These are phyloP conservation scores for Gambusia yucatana DNA, from an alignment of 2,797 vertebrate species.

Conservation along the genomic window DNA sequence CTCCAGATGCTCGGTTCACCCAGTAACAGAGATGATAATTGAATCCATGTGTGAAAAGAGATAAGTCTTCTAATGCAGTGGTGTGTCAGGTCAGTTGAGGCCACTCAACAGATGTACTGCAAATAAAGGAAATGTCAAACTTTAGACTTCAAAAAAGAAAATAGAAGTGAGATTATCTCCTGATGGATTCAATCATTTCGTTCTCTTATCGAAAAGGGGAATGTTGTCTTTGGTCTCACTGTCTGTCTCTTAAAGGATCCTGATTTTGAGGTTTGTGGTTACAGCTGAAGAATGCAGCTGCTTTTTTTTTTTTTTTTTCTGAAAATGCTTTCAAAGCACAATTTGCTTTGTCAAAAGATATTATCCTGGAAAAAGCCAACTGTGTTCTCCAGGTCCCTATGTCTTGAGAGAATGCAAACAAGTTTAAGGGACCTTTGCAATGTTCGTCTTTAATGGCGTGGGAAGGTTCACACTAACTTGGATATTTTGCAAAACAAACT, in stretches of 20 bases:
- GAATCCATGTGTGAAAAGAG: slow-evolving; percentile 63
- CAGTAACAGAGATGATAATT: slow-evolving; percentile 56
- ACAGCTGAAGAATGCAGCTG: slow-evolving; percentile 65
- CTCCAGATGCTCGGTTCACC: slow-evolving; percentile 41
- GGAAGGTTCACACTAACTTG: slow-evolving; percentile 15
- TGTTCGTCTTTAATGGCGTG: slow-evolving; percentile 50
- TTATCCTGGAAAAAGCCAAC: slow-evolving; percentile 43
- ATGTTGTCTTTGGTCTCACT: slow-evolving; percentile 55
- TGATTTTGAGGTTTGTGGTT: slow-evolving; percentile 51
- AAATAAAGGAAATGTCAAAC: slow-evolving; percentile 69
- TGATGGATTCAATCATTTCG: slow-evolving; percentile 67
- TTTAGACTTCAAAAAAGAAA: slow-evolving; percentile 52
- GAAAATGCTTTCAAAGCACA: slow-evolving; percentile 62
- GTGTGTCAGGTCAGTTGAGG: slow-evolving; percentile 61
- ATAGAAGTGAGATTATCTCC: slow-evolving; percentile 53
- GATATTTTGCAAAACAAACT: not conserved
- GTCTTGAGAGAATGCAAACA: slow-evolving; percentile 60
- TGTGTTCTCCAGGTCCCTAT: slow-evolving; percentile 41
- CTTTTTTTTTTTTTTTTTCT: slow-evolving; percentile 23
- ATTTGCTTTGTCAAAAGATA: slow-evolving; percentile 59
- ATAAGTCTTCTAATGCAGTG: slow-evolving; percentile 48
- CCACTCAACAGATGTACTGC: slow-evolving; percentile 65
- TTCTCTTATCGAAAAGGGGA: slow-evolving; percentile 46
- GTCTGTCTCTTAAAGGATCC: slow-evolving; percentile 61
- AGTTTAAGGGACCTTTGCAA: slow-evolving; percentile 43